Percentiles rank a stretch among this genome's conserved stretches.
These are phyloP conservation scores for Poecile montanus DNA, from an alignment of 2,797 vertebrate species.

Conservation along the genomic window DNA sequence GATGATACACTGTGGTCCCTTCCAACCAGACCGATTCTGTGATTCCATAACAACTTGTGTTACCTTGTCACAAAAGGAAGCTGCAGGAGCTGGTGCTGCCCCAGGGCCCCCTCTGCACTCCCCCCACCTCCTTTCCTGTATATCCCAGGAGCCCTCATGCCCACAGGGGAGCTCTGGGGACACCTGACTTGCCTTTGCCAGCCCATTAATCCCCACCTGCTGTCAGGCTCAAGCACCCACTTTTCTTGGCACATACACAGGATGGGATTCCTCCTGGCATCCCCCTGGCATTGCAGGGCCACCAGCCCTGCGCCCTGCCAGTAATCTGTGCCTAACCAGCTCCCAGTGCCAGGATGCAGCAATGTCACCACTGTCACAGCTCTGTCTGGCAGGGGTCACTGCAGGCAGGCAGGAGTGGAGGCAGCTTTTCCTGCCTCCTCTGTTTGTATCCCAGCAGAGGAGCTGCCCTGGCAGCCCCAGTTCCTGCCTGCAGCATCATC, in stretches of 20 bases:
- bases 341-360: neutral
- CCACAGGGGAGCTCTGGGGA: neutral
- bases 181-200: neutral
- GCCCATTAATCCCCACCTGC: neutral
- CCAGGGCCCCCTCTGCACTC: neutral
- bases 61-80: neutral
- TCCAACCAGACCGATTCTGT: neutral
- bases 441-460: neutral
- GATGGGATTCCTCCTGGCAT: too few species aligned
- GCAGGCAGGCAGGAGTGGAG: neutral
- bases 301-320: neutral
- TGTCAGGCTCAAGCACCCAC: too few species aligned
- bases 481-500: neutral
- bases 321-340: neutral
- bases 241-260: neutral
- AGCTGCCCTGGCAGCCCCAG: neutral
- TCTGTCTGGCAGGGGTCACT: neutral
- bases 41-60: neutral
- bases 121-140: neutral
- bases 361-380: neutral
- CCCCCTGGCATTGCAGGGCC: neutral
- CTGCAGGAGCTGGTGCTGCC: neutral
- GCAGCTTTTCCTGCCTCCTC: neutral
- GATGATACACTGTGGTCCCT: neutral
- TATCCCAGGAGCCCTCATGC: fast-evolving